Base-by-base conservation (phyloP, 2,888 invertebrate genomes). In the Eupeodes luniger region DNA sequence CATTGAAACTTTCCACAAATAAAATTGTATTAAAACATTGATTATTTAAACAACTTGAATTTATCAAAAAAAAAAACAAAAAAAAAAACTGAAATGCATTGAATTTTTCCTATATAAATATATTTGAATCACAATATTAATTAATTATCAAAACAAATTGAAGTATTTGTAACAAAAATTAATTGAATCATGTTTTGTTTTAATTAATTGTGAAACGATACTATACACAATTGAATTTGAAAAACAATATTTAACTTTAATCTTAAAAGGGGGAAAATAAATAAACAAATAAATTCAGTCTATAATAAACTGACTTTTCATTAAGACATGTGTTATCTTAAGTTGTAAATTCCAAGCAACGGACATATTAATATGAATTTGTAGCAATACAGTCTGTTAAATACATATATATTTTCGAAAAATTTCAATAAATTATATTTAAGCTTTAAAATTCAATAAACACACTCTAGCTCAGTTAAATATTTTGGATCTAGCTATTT, bases 191-290 rank as follows among this genome's bases (percentile, higher is more conserved):
- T 57, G 57, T 57, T 9, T 19, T n/a, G 34, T 16, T 3, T 11
- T 27, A 27, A 57, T 27, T 57, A 57, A 57, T 57, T 55, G 16
- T 55, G 55, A 57, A 57, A 61, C 27, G 2, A 36, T n/a, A n/a
- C n/a, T n/a, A n/a, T n/a, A n/a, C n/a, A n/a, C n/a, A n/a, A n/a
- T n/a, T n/a, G n/a, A 36, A 61, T 61, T 59, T 59, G 5, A 5
- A 12, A 61, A 61, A 36, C 36, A 61, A 61, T 36, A 61, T 61
- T 34, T 36, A 61, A 61, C 5, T 61, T 61, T 7, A 61, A 61
- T 36, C 59, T 61, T 61, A 61, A 36, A 61, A 61, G 34, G 59
- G 59, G 59, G 36, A 61, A 61, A 36, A 61, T 61, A 14, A 4
- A 61, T 36, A 61, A 61, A 12, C 59, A 34, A 36, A 36, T 5